Percentiles rank a stretch among this genome's conserved stretches.
Evolutionary conservation across 2,113 vertebrate species (phyloP).

Genomic region (Nyctibius bracteatus): DNA sequence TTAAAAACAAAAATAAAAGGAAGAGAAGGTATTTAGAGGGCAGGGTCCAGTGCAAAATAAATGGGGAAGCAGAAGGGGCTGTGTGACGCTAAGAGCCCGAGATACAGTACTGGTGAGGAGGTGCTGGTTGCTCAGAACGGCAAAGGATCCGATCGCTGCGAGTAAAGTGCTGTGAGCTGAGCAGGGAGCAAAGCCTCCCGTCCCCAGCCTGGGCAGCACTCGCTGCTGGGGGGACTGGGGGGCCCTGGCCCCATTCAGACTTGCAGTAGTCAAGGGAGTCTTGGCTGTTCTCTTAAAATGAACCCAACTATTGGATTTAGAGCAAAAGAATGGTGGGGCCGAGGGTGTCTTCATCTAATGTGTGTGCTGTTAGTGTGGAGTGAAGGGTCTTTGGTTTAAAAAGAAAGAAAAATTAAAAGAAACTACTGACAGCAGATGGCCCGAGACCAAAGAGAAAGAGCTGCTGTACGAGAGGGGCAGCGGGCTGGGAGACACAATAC

Average conservation of each 20-base stretch:
- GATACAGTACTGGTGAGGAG: background rate
- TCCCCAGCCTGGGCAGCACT: rapidly evolving
- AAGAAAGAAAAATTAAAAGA: background rate
- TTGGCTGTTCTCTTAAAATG: background rate
- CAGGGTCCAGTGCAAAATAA: conserved; percentile 64
- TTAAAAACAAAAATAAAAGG: background rate
- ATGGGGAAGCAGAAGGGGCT: background rate
- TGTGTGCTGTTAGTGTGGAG: rapidly evolving
- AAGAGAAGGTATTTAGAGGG: background rate
- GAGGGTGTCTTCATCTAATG: background rate
- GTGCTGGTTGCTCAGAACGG: conserved; percentile 35
- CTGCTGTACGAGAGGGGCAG: background rate
- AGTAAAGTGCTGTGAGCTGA: conserved; percentile 57
- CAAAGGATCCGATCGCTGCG: background rate
- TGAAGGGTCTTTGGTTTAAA: conserved; percentile 30
- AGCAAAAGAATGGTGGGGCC: background rate
- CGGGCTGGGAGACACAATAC: rapidly evolving
- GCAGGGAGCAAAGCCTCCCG: background rate
- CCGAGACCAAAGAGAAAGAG: background rate
- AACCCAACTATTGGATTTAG: background rate
- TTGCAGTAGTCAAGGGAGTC: background rate
- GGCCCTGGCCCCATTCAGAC: background rate
- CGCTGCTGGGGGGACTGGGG: background rate
- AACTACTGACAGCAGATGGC: background rate
- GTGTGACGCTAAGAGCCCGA: background rate